Base-by-base conservation (phyloP, 1,140 invertebrate species). In the Pissodes strobi region DNA sequence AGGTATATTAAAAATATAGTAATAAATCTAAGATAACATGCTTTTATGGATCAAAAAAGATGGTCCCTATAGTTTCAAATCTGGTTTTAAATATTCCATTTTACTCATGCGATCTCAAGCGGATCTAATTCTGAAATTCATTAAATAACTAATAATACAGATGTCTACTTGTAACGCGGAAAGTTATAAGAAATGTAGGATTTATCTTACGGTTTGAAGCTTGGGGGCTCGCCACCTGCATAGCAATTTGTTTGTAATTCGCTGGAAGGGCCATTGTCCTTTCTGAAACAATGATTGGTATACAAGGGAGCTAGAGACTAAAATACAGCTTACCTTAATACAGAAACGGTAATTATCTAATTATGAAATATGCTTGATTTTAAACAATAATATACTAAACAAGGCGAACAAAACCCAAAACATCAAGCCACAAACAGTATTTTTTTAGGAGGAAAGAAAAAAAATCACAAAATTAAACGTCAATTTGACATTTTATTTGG, bases 221-320 rank as follows among this genome's bases (percentile, higher is more conserved):
- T 66, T 74, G 78, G 15, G 74, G 77, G 58, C 80, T 84, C 69
- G 87, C 82, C 72, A 88, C 84, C 66, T 85, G 82, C 77, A 87
- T 83, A 58, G 87, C 85, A 69, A 86, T 83, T 83, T 89, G 87
- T 78, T 90, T 90, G 71, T 90, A 90, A 77, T 87, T 90, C 67
- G 81, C 82, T 68, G 88, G 88, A 66, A 89, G 80, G 67, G 89
- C 87, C 89, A 90, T 88, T 62, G 5, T 62, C 8, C 4, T 37
- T 38, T 22, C 49, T 58, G 34, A 62, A 62, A 46, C n/a, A 34
- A 34, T n/a, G n/a, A 34, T 8, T 34, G 6, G 6, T 34, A 8
- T 8, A 34, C 6, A 34, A 34, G n/a, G n/a, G n/a, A 34, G n/a
- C 6, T 34, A 34, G 30, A n/a, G 30, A 6, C 6, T 8, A 34